Evolutionary conservation across 2,113 vertebrate genomes (phyloP), one percentile per base, ranked within the genome.

Genomic region (Mohoua ochrocephala): DNA sequence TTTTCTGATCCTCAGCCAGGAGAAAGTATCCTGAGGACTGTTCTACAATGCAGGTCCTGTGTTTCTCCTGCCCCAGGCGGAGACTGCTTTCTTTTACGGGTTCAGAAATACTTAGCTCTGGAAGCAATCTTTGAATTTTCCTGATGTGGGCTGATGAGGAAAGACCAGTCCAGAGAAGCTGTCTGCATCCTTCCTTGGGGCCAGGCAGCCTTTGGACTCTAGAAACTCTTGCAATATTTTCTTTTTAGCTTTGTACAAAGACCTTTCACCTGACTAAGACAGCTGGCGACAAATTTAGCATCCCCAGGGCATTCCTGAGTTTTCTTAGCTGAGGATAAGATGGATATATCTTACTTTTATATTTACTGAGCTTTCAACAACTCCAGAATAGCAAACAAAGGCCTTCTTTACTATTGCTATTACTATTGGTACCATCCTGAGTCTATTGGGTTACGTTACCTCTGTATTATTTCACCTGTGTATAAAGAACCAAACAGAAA

Each of bases 141-240:
- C 53, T 90, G 86, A 11, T 69, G 42, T 0, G 2, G 57, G 47
- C 52, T 91, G 76, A 82, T 94, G 69, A 91, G 88, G 90, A 91
- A 92, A 96, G 53, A 73, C 26, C n/a, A 84, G 80, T 83, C 60
- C 73, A 78, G 76, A 68, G 76, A 63, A 92, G 73, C 68, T 84
- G 52, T 75, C 95, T 96, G 90, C 80, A 92, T 96, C 93, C 56
- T 92, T 89, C 79, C 49, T 71, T 41, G 69, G 41, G 95, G 88
- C 86, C 73, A 89, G 37, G 65, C 60, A 91, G 84, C 92, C 96
- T 96, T 84, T 96, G 91, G 91, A 89, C 88, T 35, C 45, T 35
- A 82, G 76, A 69, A 92, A 59, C 86, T 84, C 88, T 68, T 96
- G 93, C 95, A 96, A 79, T 93, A 91, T 97, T 95, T 96, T 97